Percentiles rank a stretch among this genome's conserved stretches.
Evolutionary conservation across 2,113 vertebrate species (phyloP).

Genomic region (Corythoichthys haematopterus): DNA sequence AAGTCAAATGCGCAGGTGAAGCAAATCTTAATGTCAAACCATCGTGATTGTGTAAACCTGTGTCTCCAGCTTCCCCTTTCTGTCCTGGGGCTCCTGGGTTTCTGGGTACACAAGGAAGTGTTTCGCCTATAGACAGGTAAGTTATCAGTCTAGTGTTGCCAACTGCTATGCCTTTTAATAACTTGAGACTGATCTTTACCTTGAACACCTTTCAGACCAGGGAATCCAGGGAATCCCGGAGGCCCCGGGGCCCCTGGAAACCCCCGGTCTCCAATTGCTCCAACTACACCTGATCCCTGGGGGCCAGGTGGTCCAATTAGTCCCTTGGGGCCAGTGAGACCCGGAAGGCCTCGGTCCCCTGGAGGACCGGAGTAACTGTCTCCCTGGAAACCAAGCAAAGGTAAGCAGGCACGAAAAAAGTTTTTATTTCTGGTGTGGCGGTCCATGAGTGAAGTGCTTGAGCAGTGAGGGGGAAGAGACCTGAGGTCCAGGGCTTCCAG

Average conservation of each 20-base stretch:
- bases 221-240: constrained; percentile 69
- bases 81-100: constrained; percentile 48
- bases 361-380: constrained; percentile 67
- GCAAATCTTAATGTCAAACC: background rate
- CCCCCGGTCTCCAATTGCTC: constrained; percentile 75
- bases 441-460: background rate
- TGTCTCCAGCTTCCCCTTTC: constrained; percentile 54
- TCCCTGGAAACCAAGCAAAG: constrained; percentile 69
- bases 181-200: constrained; percentile 59
- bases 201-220: constrained; percentile 71
- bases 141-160: background rate
- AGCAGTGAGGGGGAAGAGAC: constrained; percentile 33
- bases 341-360: constrained; percentile 79
- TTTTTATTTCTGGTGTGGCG: background rate
- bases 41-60: constrained; percentile 45
- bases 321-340: constrained; percentile 75
- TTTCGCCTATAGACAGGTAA: constrained; percentile 51
- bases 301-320: constrained; percentile 69
- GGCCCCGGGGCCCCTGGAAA: constrained; percentile 73
- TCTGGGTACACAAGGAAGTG: constrained; percentile 31
- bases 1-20: background rate
- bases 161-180: background rate
- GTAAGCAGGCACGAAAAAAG: background rate
- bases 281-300: constrained; percentile 72
- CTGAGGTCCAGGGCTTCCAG: constrained; percentile 49